A percentile compares a stretch with the other conserved stretches of the same genome.
Evolutionary conservation across 2,113 vertebrate species (phyloP).

Genomic region (rabbit (Oryctolagus cuniculus)): DNA sequence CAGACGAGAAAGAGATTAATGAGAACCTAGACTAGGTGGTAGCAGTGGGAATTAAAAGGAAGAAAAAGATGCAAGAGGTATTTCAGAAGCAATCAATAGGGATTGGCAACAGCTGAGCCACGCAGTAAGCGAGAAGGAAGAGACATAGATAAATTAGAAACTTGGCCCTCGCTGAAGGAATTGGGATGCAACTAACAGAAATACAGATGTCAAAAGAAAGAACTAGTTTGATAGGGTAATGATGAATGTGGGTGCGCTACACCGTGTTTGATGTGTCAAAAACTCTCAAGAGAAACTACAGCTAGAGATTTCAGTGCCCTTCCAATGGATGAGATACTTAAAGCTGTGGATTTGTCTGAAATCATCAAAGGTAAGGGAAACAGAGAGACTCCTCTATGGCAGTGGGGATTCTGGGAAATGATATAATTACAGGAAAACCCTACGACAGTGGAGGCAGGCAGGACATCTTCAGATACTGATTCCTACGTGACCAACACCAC

Average conservation of each 20-base stretch:
- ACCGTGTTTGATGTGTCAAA: neutral
- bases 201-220: neutral
- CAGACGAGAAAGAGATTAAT: constrained; percentile 71
- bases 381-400: neutral
- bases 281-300: constrained; percentile 19
- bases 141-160: constrained; percentile 55
- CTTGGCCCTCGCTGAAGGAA: neutral
- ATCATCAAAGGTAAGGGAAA: neutral
- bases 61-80: constrained; percentile 64
- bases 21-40: constrained; percentile 13
- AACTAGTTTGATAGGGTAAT: neutral
- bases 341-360: neutral
- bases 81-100: constrained; percentile 77
- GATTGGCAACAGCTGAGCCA: constrained; percentile 68
- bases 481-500: neutral
- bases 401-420: neutral
- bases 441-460: neutral
- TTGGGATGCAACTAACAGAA: neutral
- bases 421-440: neutral
- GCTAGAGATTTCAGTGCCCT: neutral
- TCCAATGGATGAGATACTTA: neutral
- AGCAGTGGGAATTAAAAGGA: constrained; percentile 63
- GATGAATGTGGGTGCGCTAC: neutral
- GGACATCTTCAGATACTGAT: neutral
- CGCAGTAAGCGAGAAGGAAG: neutral